Evolutionary conservation across 2,888 invertebrate species (phyloP), one percentile per base, ranked within the genome.

Genomic region (Cyrtodaria siliqua): DNA sequence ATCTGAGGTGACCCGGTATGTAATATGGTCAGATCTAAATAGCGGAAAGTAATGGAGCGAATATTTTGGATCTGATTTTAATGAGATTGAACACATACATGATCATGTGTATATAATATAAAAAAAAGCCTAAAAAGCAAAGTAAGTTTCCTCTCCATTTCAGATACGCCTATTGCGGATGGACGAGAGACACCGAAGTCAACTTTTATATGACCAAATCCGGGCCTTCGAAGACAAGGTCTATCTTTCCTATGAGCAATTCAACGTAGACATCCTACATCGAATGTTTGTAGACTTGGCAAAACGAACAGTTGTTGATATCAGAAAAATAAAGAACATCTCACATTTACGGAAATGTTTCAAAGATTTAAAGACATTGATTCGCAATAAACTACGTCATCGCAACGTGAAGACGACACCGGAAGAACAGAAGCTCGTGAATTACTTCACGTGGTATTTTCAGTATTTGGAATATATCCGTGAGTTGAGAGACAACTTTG

Each of bases 401-500:
- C 59, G 81, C 27, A 68, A 84, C 60, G 60, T 74, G n/a, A 50
- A 64, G 52, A 56, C 64, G 6, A 72, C 77, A 6, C 57, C 70
- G 1, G 78, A 75, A 20, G 81, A 83, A 47, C 73, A 79, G 44
- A 71, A 79, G 66, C 59, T 87, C 68, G 77, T 86, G 24, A 83
- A 85, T 56, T 89, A 88, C 56, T 90, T 90, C 61, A 81, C 80
- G 2, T 90, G 90, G 90, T 89, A 86, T 61, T 87, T 88, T 55
- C 79, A 87, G 42, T 87, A 87, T 66, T 70, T 89, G 67, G 85
- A 87, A 33, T 90, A 87, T 60, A 68, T 89, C 0, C 68, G 85
- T 14, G 83, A 86, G 26, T 73, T 90, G 1, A 75, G 86, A 27
- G 72, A 64, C 12, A 88, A 87, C 47, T 90, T 88, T 63, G 79